Conservation (phyloP, 2,888 invertebrate genomes). For the Polymixis lichenea region DNA sequence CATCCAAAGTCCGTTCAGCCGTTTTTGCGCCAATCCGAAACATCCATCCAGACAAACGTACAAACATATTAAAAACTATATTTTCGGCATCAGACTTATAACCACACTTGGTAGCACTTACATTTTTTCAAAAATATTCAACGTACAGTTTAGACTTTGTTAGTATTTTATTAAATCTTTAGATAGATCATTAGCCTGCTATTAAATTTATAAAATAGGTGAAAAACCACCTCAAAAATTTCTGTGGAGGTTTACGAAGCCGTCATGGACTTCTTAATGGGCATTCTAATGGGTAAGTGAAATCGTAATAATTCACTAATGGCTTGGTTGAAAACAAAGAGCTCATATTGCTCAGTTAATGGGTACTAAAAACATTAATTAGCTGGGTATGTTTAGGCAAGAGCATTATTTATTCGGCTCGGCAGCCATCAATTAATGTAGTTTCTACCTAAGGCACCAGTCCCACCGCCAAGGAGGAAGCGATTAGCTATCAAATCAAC, state of each 20-base stretch:
- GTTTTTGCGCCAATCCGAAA: too few species aligned
- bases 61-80: too few species aligned
- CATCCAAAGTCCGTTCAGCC: too few species aligned
- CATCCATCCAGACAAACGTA: too few species aligned
- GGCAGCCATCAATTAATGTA: constrained; percentile 10
- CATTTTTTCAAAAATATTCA: too few species aligned
- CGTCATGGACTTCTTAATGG: constrained; percentile 17
- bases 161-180: too few species aligned
- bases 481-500: background rate
- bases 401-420: constrained; percentile 39
- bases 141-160: too few species aligned
- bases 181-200: background rate
- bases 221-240: background rate
- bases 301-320: constrained; percentile 31
- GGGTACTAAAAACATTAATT: constrained; percentile 18
- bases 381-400: constrained; percentile 20
- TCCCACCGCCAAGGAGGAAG: background rate
- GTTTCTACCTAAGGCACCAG: constrained; percentile 3
- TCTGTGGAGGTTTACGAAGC: constrained; percentile 1
- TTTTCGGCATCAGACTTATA: too few species aligned
- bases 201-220: background rate
- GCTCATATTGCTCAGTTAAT: constrained; percentile 21
- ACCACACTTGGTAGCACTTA: too few species aligned
- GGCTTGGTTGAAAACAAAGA: constrained; percentile 27
- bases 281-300: constrained; percentile 1